Evolutionary conservation across 2,888 invertebrate species (phyloP), one percentile per base, ranked within the genome.

Genomic region (Drosophila bunnanda): DNA sequence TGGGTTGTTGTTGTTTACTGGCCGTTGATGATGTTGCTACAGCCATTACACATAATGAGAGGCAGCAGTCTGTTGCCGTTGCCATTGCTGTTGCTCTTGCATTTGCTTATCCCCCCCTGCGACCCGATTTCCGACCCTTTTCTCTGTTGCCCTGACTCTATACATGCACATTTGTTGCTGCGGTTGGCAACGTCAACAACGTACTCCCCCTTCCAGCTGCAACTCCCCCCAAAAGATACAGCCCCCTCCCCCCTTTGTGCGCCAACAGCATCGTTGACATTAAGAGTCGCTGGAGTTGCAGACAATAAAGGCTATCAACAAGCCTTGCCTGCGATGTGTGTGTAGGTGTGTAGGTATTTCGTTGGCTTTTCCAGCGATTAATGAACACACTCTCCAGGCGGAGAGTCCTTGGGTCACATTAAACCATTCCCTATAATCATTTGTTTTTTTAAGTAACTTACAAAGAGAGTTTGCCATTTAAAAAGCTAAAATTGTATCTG

Each of bases 11-110:
- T 68, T 66, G 67, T 56, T 68, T 48, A 68, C 68, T 70, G 68
- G 58, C 68, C 70, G 68, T 70, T 68, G 70, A 70, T 68, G 70
- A 68, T 61, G 68, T 65, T 76, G 75, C 57, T 70, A 75, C 75
- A 73, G 72, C 81, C 87, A 87, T 87, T 79, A 76, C 84, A 84
- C 85, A 83, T 79, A 89, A 89, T 87, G 84, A 85, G 89, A 79
- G 75, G 59, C 76, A 80, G 59, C 55, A 76, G 66, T 76, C 62
- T 73, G 55, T 67, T 80, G 66, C 68, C 59, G 41, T 73, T 57
- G 39, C 50, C 38, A 36, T 32, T 62, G 36, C 62, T 22, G 55
- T 38, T 44, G 36, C 44, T n/a, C 22, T 38, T 59, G 71, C 71
- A 67, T 66, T 66, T 55, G 66, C 69, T 48, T 68, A 46, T 28